A percentile compares a stretch with the other conserved stretches of the same genome.
phyloP scores from a whole-genome alignment of 2,888 invertebrate genomes.

The Eupithecia subfuscata region DNA sequence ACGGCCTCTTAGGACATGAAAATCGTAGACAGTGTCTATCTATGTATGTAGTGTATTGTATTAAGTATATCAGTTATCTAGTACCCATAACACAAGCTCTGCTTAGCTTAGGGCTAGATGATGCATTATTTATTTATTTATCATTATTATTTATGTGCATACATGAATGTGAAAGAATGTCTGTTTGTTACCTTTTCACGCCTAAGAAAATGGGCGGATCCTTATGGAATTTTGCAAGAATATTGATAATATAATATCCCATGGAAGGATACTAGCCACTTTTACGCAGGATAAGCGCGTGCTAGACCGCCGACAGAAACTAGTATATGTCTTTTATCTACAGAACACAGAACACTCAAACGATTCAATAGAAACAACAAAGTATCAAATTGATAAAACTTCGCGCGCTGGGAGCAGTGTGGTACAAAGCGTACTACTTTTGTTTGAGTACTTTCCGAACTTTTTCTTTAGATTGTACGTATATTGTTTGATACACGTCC shows the following conservation, averaged over 20 bases:
- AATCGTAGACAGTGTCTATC: neutral
- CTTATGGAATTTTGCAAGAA: neutral
- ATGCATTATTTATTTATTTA: too few species aligned
- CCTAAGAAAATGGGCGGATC: neutral
- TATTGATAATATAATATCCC: too few species aligned
- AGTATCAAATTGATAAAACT: conserved; percentile 43
- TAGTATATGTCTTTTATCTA: too few species aligned
- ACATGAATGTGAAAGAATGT: neutral
- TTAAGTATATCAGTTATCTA: too few species aligned
- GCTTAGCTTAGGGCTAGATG: too few species aligned
- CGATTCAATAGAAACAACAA: conserved; percentile 22
- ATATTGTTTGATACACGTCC: neutral
- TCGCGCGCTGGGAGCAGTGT: conserved; percentile 24
- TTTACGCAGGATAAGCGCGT: too few species aligned
- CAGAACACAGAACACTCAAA: neutral
- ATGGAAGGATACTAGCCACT: too few species aligned
- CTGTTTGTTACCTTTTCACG: neutral
- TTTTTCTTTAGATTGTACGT: neutral
- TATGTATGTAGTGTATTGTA: too few species aligned
- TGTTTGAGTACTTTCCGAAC: conserved; percentile 1
- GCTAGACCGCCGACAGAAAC: too few species aligned
- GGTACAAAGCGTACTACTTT: neutral
- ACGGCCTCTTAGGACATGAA: neutral
- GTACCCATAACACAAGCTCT: too few species aligned
- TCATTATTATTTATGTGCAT: too few species aligned